Evolutionary conservation across 1,140 invertebrate genomes (phyloP).

Genomic region (Lasioglossum baleicum): DNA sequence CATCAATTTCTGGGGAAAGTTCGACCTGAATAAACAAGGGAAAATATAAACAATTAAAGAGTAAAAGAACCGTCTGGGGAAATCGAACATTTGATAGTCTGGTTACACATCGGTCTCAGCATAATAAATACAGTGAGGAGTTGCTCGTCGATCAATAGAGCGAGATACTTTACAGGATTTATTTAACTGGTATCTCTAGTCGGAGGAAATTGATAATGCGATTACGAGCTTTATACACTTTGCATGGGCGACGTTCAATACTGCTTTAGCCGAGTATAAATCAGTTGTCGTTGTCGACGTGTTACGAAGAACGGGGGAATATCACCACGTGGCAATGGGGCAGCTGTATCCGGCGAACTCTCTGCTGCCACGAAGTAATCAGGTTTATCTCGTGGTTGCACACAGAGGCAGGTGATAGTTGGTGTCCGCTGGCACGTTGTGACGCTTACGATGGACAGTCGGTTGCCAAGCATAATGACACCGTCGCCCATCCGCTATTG

Average conservation of each 20-base stretch:
- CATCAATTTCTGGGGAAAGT: too few relatives aligned
- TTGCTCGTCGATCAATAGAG: neutral
- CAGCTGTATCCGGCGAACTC: conserved; percentile 44
- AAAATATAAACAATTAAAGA: too few relatives aligned
- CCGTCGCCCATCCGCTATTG: neutral
- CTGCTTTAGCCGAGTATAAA: conserved; percentile 51
- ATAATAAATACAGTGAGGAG: neutral
- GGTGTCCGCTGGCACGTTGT: conserved; percentile 49
- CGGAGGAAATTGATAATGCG: conserved; percentile 12
- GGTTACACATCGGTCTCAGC: neutral
- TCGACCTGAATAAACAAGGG: too few relatives aligned
- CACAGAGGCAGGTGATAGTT: conserved; percentile 52
- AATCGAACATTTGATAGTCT: neutral
- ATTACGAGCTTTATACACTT: conserved; percentile 40
- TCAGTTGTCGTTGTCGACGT: conserved; percentile 47
- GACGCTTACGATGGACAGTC: conserved; percentile 46
- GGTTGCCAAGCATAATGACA: conserved; percentile 16
- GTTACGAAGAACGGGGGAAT: conserved; percentile 46
- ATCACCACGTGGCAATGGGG: conserved; percentile 51
- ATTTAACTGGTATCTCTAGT: neutral
- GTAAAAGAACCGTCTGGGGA: too few relatives aligned
- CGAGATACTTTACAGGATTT: neutral
- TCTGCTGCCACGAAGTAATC: conserved; percentile 54
- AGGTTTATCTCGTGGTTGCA: conserved; percentile 63
- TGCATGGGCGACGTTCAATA: neutral